Evolutionary conservation across 2,888 invertebrate genomes (phyloP).

Genomic region (Cephus sareptanus): DNA sequence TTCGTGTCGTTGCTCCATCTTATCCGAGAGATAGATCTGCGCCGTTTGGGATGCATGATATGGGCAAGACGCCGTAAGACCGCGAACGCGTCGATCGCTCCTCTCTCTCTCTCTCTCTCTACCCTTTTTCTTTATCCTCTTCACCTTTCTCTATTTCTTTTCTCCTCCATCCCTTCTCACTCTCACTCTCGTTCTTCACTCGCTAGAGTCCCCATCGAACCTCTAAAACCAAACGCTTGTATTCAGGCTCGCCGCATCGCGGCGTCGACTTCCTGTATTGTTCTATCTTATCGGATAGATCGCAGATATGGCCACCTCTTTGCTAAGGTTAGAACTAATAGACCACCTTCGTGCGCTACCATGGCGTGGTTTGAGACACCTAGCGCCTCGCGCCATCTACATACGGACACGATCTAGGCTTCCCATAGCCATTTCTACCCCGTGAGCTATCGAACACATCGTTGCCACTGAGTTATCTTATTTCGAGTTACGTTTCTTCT

Average conservation of each 20-base stretch:
- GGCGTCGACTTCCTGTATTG: constrained; percentile 58
- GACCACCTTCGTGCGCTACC: constrained; percentile 57
- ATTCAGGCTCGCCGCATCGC: constrained; percentile 41
- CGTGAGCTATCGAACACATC: background rate
- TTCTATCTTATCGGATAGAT: constrained; percentile 59
- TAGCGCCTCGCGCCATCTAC: constrained; percentile 55
- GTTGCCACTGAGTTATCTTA: background rate
- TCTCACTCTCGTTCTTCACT: background rate
- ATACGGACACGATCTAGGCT: constrained; percentile 54
- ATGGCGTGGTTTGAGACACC: constrained; percentile 49
- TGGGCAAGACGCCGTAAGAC: background rate
- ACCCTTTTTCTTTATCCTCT: background rate
- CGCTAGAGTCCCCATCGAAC: constrained; percentile 1
- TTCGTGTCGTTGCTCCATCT: constrained; percentile 28
- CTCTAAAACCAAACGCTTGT: constrained; percentile 59
- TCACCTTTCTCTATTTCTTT: background rate
- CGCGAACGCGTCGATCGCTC: background rate
- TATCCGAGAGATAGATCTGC: constrained; percentile 30
- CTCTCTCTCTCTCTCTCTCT: background rate
- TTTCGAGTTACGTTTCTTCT: background rate
- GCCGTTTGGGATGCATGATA: constrained; percentile 19
- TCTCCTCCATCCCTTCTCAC: background rate
- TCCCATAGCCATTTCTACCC: constrained; percentile 38
- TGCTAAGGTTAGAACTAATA: constrained; percentile 57
- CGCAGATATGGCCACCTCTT: constrained; percentile 51